Evolutionary conservation across 2,888 invertebrate species (phyloP), one percentile per base, ranked within the genome.

Genomic region (Abrostola tripartita): DNA sequence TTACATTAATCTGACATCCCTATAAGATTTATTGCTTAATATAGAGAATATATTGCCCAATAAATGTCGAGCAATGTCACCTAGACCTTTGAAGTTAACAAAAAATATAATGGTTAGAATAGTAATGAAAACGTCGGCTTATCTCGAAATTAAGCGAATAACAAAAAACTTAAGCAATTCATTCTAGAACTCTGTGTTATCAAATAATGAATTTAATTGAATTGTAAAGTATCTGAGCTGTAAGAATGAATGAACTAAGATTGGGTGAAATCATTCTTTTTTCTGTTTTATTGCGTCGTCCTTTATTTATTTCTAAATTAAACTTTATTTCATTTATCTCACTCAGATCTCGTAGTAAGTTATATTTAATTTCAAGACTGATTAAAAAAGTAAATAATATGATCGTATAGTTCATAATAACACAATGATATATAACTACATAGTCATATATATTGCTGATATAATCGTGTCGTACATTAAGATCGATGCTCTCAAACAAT

Each of bases 11-110:
- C 24, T 55, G 42, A 49, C 49, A 58, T 38, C 7, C 6, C 12
- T 36, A 47, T 24, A 5, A 51, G 24, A 65, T 71, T 56, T 40
- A 65, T 42, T 40, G 12, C 44, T 36, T 11, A 35, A 5, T 11
- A 12, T 50, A n/a, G 4, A 37, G 44, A 61, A 44, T 35, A 7
- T 50, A 53, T 41, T 40, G 40, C 35, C 10, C 5, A 12, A 56
- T 40, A 52, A 54, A 70, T 44, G 0, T 54, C 8, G 36, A 47
- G 14, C 14, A 72, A 58, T 65, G 56, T 71, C 36, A 54, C 41
- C 53, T 52, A 9, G 0, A 38, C 40, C 35, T 52, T 54, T 11
- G 6, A 9, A 44, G 36, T 42, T n/a, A 12, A 11, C 38, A 10
- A 38, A 52, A 10, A 72, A 56, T 54, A 9, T 0, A 47, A 36